A percentile compares a stretch with the other conserved stretches of the same genome.
These are phyloP conservation scores for Phrynocephalus vlangalii DNA, from an alignment of 2,797 vertebrate species.

Conservation along the genomic window DNA sequence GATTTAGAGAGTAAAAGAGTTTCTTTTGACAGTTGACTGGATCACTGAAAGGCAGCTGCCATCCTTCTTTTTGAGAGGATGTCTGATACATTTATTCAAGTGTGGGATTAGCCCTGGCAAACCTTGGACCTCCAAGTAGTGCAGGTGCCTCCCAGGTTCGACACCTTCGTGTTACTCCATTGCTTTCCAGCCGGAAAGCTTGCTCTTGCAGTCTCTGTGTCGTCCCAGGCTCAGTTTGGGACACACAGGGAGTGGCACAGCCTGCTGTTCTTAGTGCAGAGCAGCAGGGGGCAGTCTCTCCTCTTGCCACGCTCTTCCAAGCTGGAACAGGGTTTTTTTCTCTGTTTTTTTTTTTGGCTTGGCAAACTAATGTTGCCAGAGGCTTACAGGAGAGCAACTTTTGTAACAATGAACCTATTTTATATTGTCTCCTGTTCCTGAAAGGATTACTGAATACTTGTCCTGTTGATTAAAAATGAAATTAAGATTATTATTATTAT, in stretches of 20 bases:
- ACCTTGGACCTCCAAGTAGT: constrained; percentile 34
- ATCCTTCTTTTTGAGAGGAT: background rate
- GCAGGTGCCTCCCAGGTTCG: constrained; percentile 22
- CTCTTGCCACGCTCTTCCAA: constrained; percentile 17
- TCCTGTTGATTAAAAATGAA: background rate
- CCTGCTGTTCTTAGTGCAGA: constrained; percentile 71
- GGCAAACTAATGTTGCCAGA: constrained; percentile 27
- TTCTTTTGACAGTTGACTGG: background rate
- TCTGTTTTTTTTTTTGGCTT: constrained; percentile 1
- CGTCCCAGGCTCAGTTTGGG: constrained; percentile 7
- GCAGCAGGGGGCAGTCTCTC: constrained; percentile 78
- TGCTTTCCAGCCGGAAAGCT: constrained; percentile 32
- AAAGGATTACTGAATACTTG: background rate
- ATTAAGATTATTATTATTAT: background rate
- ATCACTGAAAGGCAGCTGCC: background rate
- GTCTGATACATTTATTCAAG: constrained; percentile 12
- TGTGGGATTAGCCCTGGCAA: constrained; percentile 33
- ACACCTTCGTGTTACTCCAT: background rate
- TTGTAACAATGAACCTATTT: constrained; percentile 55
- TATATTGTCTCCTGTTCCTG: constrained; percentile 27
- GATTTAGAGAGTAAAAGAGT: background rate
- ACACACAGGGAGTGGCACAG: constrained; percentile 49
- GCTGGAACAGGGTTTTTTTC: constrained; percentile 31
- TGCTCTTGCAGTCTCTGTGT: background rate
- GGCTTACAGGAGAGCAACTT: constrained; percentile 35